These are phyloP conservation scores for Thrips palmi DNA, from an alignment of 1,140 invertebrate genomes.

Conservation along the genomic window DNA sequence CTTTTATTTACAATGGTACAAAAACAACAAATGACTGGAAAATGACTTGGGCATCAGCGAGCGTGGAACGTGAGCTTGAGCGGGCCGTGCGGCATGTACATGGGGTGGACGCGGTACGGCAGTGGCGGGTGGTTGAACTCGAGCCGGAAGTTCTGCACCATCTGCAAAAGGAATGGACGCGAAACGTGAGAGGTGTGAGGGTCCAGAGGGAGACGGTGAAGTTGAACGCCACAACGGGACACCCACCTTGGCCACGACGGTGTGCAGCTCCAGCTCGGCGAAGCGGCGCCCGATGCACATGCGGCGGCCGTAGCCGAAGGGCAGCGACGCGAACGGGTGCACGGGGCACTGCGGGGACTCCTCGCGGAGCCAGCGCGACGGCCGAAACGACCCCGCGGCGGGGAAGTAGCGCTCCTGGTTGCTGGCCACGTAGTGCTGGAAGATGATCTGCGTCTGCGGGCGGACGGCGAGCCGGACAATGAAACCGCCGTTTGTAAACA, in stretches of 20 bases:
- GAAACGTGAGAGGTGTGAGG: background rate
- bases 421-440: conserved; percentile 62
- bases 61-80: conserved; percentile 33
- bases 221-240: background rate
- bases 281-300: conserved; percentile 66
- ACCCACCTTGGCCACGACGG: conserved; percentile 45
- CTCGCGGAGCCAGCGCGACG: conserved; percentile 64
- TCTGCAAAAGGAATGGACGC: conserved; percentile 29
- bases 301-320: conserved; percentile 63
- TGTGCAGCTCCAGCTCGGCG: conserved; percentile 60
- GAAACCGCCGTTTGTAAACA: background rate
- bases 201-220: background rate
- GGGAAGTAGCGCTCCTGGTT: conserved; percentile 53
- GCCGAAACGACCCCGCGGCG: conserved; percentile 41
- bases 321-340: conserved; percentile 52
- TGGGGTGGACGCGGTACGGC: conserved; percentile 48
- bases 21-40: too few relatives aligned
- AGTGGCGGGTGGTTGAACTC: conserved; percentile 42
- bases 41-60: too few relatives aligned
- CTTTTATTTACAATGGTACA: too few relatives aligned
- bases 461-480: background rate
- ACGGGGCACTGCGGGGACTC: conserved; percentile 14
- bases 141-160: conserved; percentile 42
- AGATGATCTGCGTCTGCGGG: conserved; percentile 53
- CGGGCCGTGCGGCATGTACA: conserved; percentile 55